Evolutionary conservation across 2,113 vertebrate species (phyloP).

Genomic region (Rhinopomastus cyanomelas): DNA sequence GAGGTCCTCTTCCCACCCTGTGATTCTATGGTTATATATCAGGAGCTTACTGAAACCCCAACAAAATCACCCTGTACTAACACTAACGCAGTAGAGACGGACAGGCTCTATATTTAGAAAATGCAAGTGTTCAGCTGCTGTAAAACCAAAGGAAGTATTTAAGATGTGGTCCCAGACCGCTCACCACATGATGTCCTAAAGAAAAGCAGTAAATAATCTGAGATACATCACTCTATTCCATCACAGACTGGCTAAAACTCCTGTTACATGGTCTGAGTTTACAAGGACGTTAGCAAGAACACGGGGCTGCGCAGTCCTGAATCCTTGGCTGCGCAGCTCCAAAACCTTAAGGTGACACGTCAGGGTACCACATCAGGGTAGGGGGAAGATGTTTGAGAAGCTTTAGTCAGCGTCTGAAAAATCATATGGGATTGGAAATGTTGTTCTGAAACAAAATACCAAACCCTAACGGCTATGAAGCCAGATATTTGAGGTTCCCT

Average conservation of each 20-base stretch:
- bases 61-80: neutral
- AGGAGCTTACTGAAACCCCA: neutral
- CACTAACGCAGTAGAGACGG: neutral
- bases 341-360: neutral
- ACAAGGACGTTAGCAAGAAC: neutral
- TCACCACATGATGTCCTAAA: neutral
- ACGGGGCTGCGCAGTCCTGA: neutral
- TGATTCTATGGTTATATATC: too few species aligned
- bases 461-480: slow-evolving; percentile 23
- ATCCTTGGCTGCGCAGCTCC: neutral
- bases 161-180: neutral
- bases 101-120: neutral
- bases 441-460: slow-evolving; percentile 61
- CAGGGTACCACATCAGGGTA: neutral
- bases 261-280: neutral
- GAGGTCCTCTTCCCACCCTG: too few species aligned
- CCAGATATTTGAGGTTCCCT: slow-evolving; percentile 46
- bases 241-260: neutral
- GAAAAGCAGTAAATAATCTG: neutral
- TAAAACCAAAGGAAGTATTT: neutral
- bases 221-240: neutral
- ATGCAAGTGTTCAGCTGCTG: neutral
- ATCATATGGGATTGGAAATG: slow-evolving; percentile 18
- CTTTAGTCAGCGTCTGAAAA: slow-evolving; percentile 39
- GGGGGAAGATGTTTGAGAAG: slow-evolving; percentile 4